phyloP scores from a whole-genome alignment of 64 coral and sea anemone species.

The Montipora foliosa region DNA sequence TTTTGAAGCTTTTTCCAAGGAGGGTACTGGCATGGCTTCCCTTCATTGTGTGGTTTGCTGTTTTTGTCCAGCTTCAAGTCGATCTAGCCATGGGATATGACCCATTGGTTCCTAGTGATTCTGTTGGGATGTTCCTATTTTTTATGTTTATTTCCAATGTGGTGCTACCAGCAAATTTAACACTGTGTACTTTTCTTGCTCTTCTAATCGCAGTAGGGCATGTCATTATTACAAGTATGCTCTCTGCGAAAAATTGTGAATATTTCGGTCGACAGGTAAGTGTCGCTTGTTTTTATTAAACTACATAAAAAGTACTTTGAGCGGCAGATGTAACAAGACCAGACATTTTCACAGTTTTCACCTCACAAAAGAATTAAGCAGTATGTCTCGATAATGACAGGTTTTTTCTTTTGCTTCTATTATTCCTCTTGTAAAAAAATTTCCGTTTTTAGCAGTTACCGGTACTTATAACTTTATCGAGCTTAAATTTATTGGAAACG shows the following conservation, averaged over 20 bases:
- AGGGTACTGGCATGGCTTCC: constrained; percentile 64
- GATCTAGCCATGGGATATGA: constrained; percentile 85
- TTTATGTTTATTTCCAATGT: constrained; percentile 92
- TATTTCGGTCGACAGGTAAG: constrained; percentile 80
- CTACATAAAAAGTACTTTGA: not conserved
- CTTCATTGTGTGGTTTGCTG: constrained; percentile 87
- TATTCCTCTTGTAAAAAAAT: not conserved
- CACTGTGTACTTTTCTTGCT: constrained; percentile 66
- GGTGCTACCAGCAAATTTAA: constrained; percentile 83
- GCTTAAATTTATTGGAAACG: not conserved
- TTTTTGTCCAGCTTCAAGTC: constrained; percentile 73
- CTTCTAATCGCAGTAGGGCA: constrained; percentile 45
- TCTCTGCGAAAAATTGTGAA: constrained; percentile 54
- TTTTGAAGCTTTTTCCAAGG: constrained; percentile 70
- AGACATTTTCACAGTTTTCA: constrained; percentile 9
- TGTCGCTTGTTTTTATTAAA: not conserved
- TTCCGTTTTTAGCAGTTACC: not conserved
- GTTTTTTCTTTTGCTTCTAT: not conserved
- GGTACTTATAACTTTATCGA: not conserved
- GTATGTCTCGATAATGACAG: not conserved
- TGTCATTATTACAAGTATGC: constrained; percentile 61
- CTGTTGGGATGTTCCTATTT: constrained; percentile 91
- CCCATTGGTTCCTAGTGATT: constrained; percentile 88
- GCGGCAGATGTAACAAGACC: not conserved
- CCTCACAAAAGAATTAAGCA: not conserved